Evolutionary conservation across 2,888 invertebrate genomes (phyloP), one percentile per base, ranked within the genome.

Genomic region (Leptothorax acervorum): DNA sequence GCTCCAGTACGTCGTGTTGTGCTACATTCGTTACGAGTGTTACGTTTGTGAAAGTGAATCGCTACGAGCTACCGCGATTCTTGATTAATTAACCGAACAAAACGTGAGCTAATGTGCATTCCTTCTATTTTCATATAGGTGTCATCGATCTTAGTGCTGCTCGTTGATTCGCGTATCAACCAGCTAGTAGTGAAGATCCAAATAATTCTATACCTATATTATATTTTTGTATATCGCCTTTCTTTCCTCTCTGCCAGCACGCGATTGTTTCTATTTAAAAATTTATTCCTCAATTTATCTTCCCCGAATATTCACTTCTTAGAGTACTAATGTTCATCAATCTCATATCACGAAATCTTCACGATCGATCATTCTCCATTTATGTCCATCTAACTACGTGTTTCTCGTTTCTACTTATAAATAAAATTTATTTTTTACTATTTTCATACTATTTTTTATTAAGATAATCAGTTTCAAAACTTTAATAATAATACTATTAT

Each of bases 41-140:
- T 48, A 35, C 12, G 28, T 71, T 9, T 45, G 28, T 39, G 71
- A 71, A 60, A 12, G 18, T 79, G 12, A 79, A 73, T 71, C 60
- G 79, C 45, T 8, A 15, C 12, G 15, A 15, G 9, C 35, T 23
- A 55, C 9, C 57, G 12, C 71, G 57, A 81, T 39, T 62, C 35
- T 12, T 35, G 60, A 62, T 81, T 73, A 71, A 73, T 81, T 73
- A 62, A 73, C 28, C 35, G 60, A 18, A 48, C 60, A 35, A 71
- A 68, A 48, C 11, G 35, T 8, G 60, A 35, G 48, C 23, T 71
- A 42, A 71, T 23, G 48, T 18, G 23, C 6, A 12, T 31, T 39
- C 18, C 48, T 57, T 57, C 35, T 60, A 79, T 79, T 70, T 79
- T 68, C 2, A 23, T 71, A 60, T 12, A 3, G 57, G 15, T 57